Conservation (phyloP, 2,113 vertebrate genomes). For the Brachyhypopomus gauderio region DNA sequence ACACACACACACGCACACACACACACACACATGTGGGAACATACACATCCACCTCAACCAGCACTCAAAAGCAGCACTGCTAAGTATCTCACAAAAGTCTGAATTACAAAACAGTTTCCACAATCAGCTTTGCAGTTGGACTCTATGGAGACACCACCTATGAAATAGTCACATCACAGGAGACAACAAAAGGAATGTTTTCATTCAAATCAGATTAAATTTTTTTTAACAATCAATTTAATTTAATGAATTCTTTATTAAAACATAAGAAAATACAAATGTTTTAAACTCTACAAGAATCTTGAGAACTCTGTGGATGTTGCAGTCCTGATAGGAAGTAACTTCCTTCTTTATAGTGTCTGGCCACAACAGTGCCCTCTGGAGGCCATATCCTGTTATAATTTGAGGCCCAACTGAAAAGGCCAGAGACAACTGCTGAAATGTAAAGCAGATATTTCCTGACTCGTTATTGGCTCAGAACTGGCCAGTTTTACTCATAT, state of each 20-base stretch:
- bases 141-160: too few species aligned
- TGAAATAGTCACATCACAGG: too few species aligned
- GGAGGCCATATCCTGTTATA: background rate
- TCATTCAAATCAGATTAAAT: too few species aligned
- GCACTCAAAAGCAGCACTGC: too few species aligned
- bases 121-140: background rate
- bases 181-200: too few species aligned
- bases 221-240: too few species aligned
- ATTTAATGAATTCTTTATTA: too few species aligned
- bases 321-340: background rate
- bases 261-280: background rate
- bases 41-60: background rate
- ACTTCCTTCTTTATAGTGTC: background rate
- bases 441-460: background rate
- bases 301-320: background rate
- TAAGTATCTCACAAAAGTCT: background rate
- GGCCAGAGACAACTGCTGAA: background rate
- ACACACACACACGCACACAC: too few species aligned
- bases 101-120: too few species aligned
- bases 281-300: too few species aligned
- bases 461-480: background rate
- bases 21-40: background rate
- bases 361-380: constrained; percentile 26
- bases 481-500: too few species aligned
- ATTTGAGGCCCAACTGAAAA: background rate